Base-by-base conservation (phyloP, 1,140 invertebrate species). In the Drosophila sp. region DNA sequence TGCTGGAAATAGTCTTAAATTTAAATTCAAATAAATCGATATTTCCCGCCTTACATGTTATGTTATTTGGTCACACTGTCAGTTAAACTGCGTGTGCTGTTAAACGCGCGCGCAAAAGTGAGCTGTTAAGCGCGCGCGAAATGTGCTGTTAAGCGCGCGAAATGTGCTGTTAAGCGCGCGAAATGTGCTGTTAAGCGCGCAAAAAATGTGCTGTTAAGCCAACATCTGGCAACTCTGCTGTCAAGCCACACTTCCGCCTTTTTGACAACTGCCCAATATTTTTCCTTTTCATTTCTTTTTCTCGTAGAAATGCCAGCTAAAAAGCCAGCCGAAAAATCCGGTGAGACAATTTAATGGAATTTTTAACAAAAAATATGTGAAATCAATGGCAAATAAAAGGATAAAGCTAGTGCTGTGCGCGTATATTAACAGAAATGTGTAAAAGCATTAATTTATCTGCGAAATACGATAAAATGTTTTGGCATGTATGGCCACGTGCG, bases 291-390 rank as follows among this genome's bases (percentile, higher is more conserved):
- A 85, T 90, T 91, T 84, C 86, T 89, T 84, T 90, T 93, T 93
- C 93, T 93, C 91, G 90, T 78, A 90, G 94, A 94, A 93, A 95
- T 95, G 95, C 94, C 94, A 92, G 94, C 94, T 74, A 91, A 93
- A 67, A 95, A 95, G 93, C 93, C 94, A 86, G 93, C 94, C 83
- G 94, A 95, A 66, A 95, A 95, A 92, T 90, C 94, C 93, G 94
- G 94, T 95, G 93, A 92, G 92, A 63, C 33, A 77, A 89, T 84
- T 77, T 78, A 75, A 82, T 80, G 74, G 66, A 81, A 86, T 90
- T 86, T 76, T 80, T 29, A n/a, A 41, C 56, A 27, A 47, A 80
- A 80, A 79, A 72, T 71, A 10, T 60, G 61, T 78, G 69, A 44
- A 73, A 63, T 67, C 56, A 63, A 50, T 55, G 66, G 56, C 63